These are phyloP conservation scores for Drosophila jambulina DNA, from an alignment of 1,140 invertebrate genomes.

Conservation along the genomic window DNA sequence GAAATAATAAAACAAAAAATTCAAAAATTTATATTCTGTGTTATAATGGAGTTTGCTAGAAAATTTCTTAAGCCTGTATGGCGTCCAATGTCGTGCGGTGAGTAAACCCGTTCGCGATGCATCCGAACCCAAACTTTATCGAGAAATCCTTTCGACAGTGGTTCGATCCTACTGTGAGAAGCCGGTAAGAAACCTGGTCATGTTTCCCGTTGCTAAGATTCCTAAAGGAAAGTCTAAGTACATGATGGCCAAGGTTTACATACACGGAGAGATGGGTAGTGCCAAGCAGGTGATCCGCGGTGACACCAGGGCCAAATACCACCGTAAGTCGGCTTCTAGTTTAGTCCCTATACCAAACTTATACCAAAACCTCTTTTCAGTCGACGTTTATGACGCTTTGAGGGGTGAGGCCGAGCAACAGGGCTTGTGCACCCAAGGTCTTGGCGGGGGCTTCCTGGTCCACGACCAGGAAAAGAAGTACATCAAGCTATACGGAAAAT, in stretches of 20 bases:
- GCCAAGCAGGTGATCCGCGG: constrained; percentile 52
- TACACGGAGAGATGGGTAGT: constrained; percentile 47
- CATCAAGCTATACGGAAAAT: constrained; percentile 59
- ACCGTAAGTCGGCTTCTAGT: constrained; percentile 41
- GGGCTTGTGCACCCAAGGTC: constrained; percentile 57
- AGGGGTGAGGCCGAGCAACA: constrained; percentile 24
- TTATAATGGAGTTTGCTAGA: constrained; percentile 44
- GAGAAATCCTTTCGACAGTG: not conserved
- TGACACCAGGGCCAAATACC: constrained; percentile 40
- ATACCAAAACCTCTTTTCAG: constrained; percentile 7
- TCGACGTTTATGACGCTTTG: constrained; percentile 57
- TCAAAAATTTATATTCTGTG: constrained; percentile 11
- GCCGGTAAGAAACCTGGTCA: constrained; percentile 11
- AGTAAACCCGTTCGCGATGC: not conserved
- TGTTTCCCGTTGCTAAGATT: constrained; percentile 33
- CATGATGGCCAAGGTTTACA: constrained; percentile 57
- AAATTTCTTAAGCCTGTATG: constrained; percentile 42
- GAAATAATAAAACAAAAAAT: constrained; percentile 1
- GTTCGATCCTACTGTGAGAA: constrained; percentile 27
- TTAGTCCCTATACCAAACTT: fast-evolving
- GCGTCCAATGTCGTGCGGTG: constrained; percentile 35
- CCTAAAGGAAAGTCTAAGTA: constrained; percentile 62
- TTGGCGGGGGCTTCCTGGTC: constrained; percentile 53
- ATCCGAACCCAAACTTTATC: not conserved
- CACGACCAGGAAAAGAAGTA: constrained; percentile 51